phyloP scores from a whole-genome alignment of 1,140 invertebrate genomes.

The Phymorhynchus buccinoides region DNA sequence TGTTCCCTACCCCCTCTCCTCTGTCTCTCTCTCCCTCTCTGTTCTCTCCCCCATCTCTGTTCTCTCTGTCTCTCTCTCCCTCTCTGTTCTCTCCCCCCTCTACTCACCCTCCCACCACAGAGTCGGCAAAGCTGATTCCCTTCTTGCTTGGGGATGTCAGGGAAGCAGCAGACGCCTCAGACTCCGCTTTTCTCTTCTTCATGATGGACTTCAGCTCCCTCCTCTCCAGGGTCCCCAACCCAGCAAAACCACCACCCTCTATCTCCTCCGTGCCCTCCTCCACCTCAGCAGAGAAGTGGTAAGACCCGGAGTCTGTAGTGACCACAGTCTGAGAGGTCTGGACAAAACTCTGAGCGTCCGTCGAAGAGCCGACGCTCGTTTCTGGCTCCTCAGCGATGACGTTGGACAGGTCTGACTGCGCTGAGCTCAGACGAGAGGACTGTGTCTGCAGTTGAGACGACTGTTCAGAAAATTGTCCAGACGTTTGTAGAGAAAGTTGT shows the following conservation, averaged over 20 bases:
- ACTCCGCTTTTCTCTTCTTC: conserved; percentile 57
- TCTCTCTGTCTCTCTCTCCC: background rate
- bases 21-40: too few species aligned
- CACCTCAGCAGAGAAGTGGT: background rate
- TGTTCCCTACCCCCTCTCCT: too few species aligned
- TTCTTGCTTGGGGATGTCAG: conserved; percentile 57
- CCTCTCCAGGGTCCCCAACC: conserved; percentile 33
- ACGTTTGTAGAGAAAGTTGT: too few species aligned
- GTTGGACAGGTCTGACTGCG: conserved; percentile 20
- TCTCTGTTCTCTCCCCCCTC: too few species aligned
- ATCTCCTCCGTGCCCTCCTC: too few species aligned
- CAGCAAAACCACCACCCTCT: too few species aligned
- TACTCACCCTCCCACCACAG: conserved; percentile 69
- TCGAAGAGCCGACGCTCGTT: too few species aligned
- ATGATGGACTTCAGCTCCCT: conserved; percentile 68
- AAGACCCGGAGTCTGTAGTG: conserved; percentile 30
- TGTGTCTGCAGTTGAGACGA: background rate
- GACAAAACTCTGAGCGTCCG: background rate
- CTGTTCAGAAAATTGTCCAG: too few species aligned
- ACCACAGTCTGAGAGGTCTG: background rate
- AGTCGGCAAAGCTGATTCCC: conserved; percentile 68
- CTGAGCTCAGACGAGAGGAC: background rate
- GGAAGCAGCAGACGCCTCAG: too few species aligned
- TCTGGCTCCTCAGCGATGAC: background rate
- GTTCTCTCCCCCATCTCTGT: background rate